Evolutionary conservation across 2,797 vertebrate genomes (phyloP), one percentile per base, ranked within the genome.

Genomic region (Eleutherodactylus coqui): DNA sequence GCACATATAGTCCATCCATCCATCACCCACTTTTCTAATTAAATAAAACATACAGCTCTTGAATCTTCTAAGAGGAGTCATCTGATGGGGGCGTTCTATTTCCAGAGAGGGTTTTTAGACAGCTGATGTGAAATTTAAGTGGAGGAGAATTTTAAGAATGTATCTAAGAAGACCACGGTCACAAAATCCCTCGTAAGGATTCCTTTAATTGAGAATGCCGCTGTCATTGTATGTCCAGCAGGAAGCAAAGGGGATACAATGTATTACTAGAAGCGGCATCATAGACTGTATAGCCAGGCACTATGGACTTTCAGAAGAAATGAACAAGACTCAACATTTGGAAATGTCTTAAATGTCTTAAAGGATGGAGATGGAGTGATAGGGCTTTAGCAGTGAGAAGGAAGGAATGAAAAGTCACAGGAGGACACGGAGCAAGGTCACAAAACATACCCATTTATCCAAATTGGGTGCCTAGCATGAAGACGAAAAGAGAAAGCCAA

Each of bases 371-470:
- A 34, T n/a, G 73, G 69, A 79, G 72, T 67, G 82, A 85, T 86
- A 82, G 80, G 83, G 87, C 86, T 87, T 83, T 77, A 53, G 77
- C 77, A 45, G 41, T 0, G 1, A 19, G 43, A n/a, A 13, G 78
- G 84, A 87, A 81, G 73, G 86, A 80, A 82, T 67, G 83, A 58
- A 64, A 62, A 47, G 70, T 84, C 55, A 87, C 86, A 80, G 21
- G 45, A 83, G 87, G 85, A 27, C 70, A 76, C 85, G 89, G 89
- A 84, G 90, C 90, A 93, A 87, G 82, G 72, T 89, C 89, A 89
- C 90, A 73, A 88, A 87, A 94, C 93, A 90, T 94, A 94, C 93
- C 93, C 93, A 94, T 91, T 94, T 94, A 91, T 94, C 93, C 93
- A 94, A 93, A 91, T 93, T 92, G 91, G 93, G 91, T 88, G 89